Evolutionary conservation across 2,113 vertebrate genomes (phyloP).

Genomic region (Apus apus): DNA sequence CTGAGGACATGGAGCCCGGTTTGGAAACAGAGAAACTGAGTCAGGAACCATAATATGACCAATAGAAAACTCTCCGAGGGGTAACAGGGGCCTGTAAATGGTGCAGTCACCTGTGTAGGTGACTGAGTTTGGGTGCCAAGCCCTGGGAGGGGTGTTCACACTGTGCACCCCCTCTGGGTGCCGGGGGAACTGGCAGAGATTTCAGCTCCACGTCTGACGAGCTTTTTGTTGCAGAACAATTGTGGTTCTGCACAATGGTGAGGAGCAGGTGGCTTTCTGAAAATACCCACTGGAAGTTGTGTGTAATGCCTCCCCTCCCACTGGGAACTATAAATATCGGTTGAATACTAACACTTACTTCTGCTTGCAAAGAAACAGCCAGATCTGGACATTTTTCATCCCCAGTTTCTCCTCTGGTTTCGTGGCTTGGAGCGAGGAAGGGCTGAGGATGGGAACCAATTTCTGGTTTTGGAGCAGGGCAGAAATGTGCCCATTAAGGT

Average conservation of each 20-base stretch:
- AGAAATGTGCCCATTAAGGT: background rate
- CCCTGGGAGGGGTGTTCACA: background rate
- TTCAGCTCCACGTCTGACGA: background rate
- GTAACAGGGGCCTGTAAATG: background rate
- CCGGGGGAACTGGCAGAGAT: accelerated
- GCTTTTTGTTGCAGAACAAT: background rate
- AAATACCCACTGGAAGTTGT: slow-evolving; percentile 61
- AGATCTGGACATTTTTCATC: slow-evolving; percentile 6
- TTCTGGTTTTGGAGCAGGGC: background rate
- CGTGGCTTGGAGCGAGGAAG: background rate
- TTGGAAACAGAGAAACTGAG: background rate
- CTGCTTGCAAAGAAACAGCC: slow-evolving; percentile 27
- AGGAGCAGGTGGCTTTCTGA: slow-evolving; percentile 68
- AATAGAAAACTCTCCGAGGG: background rate
- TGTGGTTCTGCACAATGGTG: slow-evolving; percentile 9
- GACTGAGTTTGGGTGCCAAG: accelerated
- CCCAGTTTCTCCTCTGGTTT: background rate
- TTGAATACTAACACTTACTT: background rate
- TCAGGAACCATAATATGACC: background rate
- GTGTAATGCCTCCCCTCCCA: slow-evolving; percentile 57
- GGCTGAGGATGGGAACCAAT: background rate
- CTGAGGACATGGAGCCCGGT: background rate
- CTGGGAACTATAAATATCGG: slow-evolving; percentile 56
- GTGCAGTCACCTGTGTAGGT: accelerated
- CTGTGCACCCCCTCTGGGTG: accelerated